A percentile compares a stretch with the other conserved stretches of the same genome.
phyloP scores from a whole-genome alignment of 2,113 vertebrate species.

The Sinosuthora webbiana region DNA sequence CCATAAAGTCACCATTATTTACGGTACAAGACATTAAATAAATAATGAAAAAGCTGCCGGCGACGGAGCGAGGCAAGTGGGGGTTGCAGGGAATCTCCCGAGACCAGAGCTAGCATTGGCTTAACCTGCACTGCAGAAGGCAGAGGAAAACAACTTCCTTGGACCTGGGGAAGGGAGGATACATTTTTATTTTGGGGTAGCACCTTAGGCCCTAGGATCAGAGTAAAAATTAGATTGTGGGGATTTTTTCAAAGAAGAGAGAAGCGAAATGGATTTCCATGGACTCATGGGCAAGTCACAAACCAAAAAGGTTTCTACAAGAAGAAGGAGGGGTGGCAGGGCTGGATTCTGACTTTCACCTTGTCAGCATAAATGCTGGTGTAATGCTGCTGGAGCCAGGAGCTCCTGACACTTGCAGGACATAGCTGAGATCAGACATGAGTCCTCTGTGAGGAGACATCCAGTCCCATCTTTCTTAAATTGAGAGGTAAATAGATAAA shows the following conservation, averaged over 20 bases:
- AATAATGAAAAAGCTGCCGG: conserved; percentile 82
- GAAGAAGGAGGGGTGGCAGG: neutral
- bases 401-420: neutral
- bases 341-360: neutral
- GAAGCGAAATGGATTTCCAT: neutral
- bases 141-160: conserved; percentile 14
- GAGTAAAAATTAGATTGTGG: neutral
- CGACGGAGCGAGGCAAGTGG: conserved; percentile 72
- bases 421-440: neutral
- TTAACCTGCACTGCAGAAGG: conserved; percentile 57
- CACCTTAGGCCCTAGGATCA: neutral
- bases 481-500: neutral
- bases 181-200: conserved; percentile 24
- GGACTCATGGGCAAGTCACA: neutral
- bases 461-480: neutral
- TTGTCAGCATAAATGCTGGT: fast-evolving
- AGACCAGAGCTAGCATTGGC: conserved; percentile 59
- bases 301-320: neutral
- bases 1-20: conserved; percentile 99
- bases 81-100: conserved; percentile 62
- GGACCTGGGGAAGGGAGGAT: neutral
- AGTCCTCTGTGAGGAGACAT: neutral
- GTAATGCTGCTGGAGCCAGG: neutral
- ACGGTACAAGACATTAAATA: conserved; percentile 99
- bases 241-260: conserved; percentile 2